Conservation (phyloP, 1,140 invertebrate genomes). For the Caenorhabditis remanei region DNA sequence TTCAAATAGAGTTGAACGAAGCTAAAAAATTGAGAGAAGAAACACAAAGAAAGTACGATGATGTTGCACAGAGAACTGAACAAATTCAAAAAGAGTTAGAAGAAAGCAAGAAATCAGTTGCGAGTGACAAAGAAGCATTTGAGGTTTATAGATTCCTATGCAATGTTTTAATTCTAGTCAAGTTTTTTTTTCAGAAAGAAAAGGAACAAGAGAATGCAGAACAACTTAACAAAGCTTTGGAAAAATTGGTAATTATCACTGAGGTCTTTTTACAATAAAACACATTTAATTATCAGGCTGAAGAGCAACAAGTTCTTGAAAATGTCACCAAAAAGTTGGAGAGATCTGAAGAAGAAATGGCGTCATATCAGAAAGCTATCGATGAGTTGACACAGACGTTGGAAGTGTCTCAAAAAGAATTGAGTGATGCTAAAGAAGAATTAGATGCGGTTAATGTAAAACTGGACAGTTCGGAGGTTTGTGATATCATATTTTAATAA, state of each 20-base stretch:
- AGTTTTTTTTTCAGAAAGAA: background rate
- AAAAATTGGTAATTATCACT: background rate
- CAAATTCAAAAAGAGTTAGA: slow-evolving; percentile 30
- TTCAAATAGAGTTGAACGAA: slow-evolving; percentile 6
- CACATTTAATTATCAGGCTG: background rate
- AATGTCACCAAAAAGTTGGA: slow-evolving; percentile 29
- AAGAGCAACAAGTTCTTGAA: background rate
- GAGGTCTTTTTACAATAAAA: background rate
- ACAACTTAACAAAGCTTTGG: background rate
- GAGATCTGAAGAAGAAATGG: background rate
- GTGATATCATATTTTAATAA: background rate
- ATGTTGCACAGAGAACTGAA: slow-evolving; percentile 16
- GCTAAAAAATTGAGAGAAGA: slow-evolving; percentile 44
- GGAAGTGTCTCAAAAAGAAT: slow-evolving; percentile 6
- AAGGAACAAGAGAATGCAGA: background rate
- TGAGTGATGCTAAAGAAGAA: background rate
- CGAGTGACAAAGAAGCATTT: slow-evolving; percentile 5
- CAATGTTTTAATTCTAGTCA: background rate
- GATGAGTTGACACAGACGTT: background rate
- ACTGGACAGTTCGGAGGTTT: slow-evolving; percentile 13
- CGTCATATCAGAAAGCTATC: background rate
- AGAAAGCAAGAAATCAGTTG: background rate
- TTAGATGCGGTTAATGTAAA: background rate
- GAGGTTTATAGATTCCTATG: background rate
- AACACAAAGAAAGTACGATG: slow-evolving; percentile 30